Conservation (phyloP, 2,888 invertebrate species). For the Aromia moschata region DNA sequence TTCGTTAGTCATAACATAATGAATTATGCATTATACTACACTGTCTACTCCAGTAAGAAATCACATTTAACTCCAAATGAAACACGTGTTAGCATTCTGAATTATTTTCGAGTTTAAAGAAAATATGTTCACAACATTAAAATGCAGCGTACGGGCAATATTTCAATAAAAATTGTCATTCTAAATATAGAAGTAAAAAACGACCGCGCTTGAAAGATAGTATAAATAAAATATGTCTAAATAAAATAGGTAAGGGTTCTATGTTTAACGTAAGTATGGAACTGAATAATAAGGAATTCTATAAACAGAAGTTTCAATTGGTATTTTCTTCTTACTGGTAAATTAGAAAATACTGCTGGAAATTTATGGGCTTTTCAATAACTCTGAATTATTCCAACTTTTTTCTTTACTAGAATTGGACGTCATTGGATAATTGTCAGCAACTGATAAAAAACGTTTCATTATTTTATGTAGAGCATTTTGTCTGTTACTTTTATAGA, state of each 20-base stretch:
- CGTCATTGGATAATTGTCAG: no score
- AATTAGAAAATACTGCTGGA: no score
- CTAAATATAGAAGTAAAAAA: slow-evolving; percentile 19
- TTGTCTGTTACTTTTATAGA: no score
- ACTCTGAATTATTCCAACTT: no score
- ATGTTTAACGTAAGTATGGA: no score
- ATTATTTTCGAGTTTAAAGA: slow-evolving; percentile 35
- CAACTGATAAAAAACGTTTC: no score
- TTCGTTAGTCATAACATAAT: slow-evolving; percentile 51
- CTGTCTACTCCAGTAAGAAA: slow-evolving; percentile 44
- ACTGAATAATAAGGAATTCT: no score
- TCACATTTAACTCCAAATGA: slow-evolving; percentile 41
- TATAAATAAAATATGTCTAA: neutral
- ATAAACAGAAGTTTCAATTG: no score
- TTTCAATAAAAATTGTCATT: slow-evolving; percentile 20
- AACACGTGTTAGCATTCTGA: slow-evolving; percentile 46
- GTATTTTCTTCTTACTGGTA: no score
- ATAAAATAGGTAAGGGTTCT: neutral
- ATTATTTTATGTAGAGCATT: no score
- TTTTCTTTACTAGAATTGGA: no score
- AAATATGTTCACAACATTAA: slow-evolving; percentile 26
- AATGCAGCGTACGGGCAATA: slow-evolving; percentile 19
- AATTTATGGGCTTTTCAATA: no score
- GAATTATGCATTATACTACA: slow-evolving; percentile 48
- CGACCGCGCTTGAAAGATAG: neutral